phyloP scores from a whole-genome alignment of 2,113 vertebrate species.

The Phyllopteryx taeniolatus region DNA sequence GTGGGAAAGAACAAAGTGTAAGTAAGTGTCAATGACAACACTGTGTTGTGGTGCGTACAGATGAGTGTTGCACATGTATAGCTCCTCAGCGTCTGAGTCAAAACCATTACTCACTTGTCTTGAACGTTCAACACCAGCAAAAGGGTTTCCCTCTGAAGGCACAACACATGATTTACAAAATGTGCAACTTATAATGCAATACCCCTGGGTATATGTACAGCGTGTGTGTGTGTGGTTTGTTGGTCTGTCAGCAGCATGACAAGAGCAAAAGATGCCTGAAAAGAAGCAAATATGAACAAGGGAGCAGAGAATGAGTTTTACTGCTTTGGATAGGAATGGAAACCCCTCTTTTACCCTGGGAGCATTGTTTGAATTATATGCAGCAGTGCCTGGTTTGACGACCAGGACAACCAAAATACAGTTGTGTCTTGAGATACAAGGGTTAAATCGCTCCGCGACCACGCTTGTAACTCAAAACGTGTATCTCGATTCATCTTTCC shows the following conservation, averaged over 20 bases:
- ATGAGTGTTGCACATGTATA: neutral
- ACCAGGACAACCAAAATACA: neutral
- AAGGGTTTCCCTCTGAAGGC: slow-evolving; percentile 21
- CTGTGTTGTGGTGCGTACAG: no score
- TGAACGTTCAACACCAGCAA: slow-evolving; percentile 23
- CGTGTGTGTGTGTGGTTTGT: slow-evolving; percentile 57
- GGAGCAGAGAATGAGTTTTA: slow-evolving; percentile 24
- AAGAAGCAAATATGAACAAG: slow-evolving; percentile 39
- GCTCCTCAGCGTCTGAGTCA: slow-evolving; percentile 22
- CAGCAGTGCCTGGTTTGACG: neutral
- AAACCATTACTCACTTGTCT: slow-evolving; percentile 51
- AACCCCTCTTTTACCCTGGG: neutral
- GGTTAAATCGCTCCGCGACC: no score
- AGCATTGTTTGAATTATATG: neutral
- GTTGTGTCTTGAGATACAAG: no score
- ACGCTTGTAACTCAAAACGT: no score
- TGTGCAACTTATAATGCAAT: slow-evolving; percentile 5
- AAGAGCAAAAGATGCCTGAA: slow-evolving; percentile 46
- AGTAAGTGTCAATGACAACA: no score
- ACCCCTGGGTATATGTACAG: slow-evolving; percentile 25
- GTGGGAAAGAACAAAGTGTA: no score
- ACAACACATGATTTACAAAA: slow-evolving; percentile 36
- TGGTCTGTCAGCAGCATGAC: slow-evolving; percentile 50
- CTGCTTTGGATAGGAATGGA: slow-evolving; percentile 10
- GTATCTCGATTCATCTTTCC: neutral